These are phyloP conservation scores for Amphipyra tragopoginis DNA, from an alignment of 2,888 invertebrate species.

Conservation along the genomic window DNA sequence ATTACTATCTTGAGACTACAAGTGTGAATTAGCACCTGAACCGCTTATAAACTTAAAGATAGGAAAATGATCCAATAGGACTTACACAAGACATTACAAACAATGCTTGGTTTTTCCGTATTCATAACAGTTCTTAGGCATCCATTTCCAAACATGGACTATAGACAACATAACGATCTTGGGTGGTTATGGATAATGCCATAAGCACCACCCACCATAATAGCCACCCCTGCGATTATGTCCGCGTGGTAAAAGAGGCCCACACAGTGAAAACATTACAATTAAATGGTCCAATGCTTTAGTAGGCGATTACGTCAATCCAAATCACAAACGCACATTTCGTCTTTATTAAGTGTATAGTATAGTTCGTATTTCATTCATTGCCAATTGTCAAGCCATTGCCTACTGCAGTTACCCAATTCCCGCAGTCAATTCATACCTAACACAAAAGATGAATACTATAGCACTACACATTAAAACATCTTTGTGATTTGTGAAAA, in stretches of 20 bases:
- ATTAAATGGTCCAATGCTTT: neutral
- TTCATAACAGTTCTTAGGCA: too few species aligned
- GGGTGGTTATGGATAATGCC: constrained; percentile 1
- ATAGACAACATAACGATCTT: neutral
- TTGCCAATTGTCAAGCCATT: constrained; percentile 13
- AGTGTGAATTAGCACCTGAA: too few species aligned
- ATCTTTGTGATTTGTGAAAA: constrained; percentile 16
- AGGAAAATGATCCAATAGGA: too few species aligned
- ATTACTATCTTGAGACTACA: too few species aligned
- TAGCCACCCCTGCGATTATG: neutral
- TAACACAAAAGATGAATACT: neutral
- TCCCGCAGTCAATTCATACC: neutral
- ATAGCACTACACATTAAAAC: neutral
- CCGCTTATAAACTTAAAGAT: too few species aligned
- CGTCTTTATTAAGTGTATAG: neutral
- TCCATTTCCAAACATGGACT: too few species aligned
- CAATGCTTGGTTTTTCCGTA: too few species aligned
- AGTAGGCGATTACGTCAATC: constrained; percentile 3
- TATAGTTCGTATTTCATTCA: constrained; percentile 11
- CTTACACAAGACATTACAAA: too few species aligned
- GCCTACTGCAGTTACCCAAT: constrained; percentile 1
- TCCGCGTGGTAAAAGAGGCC: neutral
- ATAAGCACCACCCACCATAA: constrained; percentile 1
- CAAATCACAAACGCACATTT: constrained; percentile 14
- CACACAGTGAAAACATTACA: neutral